These are phyloP conservation scores for Pachymerium ferrugineum DNA, from an alignment of 2,888 invertebrate genomes.

Conservation along the genomic window DNA sequence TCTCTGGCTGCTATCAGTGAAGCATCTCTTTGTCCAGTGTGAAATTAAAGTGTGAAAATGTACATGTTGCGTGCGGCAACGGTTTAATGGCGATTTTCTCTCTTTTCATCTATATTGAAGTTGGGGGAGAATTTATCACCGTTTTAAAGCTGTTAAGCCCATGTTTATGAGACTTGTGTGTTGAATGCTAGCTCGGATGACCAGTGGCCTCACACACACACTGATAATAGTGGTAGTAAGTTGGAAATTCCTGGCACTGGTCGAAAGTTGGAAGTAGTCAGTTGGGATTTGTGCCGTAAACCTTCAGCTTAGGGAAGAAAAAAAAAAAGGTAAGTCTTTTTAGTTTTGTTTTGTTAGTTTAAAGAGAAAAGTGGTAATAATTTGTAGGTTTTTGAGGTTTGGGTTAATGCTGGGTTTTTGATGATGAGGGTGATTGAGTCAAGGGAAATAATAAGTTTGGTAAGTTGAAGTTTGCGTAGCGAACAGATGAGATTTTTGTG, in stretches of 20 bases:
- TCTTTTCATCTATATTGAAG: constrained; percentile 17
- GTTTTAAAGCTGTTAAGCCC: constrained; percentile 15
- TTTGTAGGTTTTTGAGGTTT: too few species aligned
- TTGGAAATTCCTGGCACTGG: constrained; percentile 3
- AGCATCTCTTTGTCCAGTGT: neutral
- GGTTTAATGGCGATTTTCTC: constrained; percentile 19
- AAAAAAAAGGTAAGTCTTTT: too few species aligned
- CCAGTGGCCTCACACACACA: constrained; percentile 11
- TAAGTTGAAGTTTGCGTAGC: too few species aligned
- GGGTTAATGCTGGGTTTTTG: too few species aligned
- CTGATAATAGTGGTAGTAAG: neutral
- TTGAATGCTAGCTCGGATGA: neutral
- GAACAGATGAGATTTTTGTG: too few species aligned
- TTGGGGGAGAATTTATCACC: neutral
- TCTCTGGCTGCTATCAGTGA: neutral
- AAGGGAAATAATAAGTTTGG: too few species aligned
- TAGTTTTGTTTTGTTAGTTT: too few species aligned
- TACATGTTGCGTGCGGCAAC: neutral
- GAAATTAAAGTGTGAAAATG: constrained; percentile 20
- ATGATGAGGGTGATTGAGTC: too few species aligned
- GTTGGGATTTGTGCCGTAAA: constrained; percentile 9
- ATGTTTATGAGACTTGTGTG: constrained; percentile 9
- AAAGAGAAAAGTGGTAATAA: too few species aligned
- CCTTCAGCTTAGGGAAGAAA: neutral
- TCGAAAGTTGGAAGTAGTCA: neutral